Conservation (phyloP, 30 jellyfish, hydroid and myxozoan genomes). For the Cassiopea xamachana region DNA sequence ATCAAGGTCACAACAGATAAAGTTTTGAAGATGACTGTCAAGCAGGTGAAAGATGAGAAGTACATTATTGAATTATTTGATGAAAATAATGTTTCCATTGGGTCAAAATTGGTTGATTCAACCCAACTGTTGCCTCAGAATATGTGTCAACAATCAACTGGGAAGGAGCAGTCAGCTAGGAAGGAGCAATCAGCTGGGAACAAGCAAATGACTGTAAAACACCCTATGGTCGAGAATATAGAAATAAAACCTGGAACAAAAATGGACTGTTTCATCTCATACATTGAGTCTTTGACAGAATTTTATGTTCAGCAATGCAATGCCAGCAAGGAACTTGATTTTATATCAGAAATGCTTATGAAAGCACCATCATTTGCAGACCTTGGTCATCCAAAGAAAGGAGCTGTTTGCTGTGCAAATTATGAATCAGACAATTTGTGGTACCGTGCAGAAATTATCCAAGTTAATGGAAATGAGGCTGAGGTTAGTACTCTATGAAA, state of each 20-base stretch:
- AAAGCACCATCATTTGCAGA: slow-evolving; percentile 1
- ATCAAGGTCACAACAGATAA: slow-evolving; percentile 58
- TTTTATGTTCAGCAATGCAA: slow-evolving; percentile 54
- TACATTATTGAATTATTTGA: slow-evolving; percentile 54
- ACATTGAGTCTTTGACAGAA: slow-evolving; percentile 41
- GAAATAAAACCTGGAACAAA: slow-evolving; percentile 20
- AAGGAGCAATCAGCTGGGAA: neutral
- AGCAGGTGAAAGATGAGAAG: slow-evolving; percentile 29
- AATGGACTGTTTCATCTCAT: slow-evolving; percentile 45
- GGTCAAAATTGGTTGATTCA: slow-evolving; percentile 4
- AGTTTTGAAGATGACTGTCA: slow-evolving; percentile 67
- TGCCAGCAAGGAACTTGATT: slow-evolving; percentile 22
- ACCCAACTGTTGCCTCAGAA: slow-evolving; percentile 2
- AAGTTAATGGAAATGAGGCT: neutral
- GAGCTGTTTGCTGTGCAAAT: slow-evolving; percentile 30
- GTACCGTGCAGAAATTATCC: slow-evolving; percentile 65
- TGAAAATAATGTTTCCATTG: neutral
- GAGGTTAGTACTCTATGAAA: slow-evolving; percentile 6
- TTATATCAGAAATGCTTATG: slow-evolving; percentile 8
- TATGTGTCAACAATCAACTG: neutral
- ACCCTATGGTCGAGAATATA: neutral
- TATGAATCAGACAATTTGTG: slow-evolving; percentile 48
- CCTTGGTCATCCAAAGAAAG: slow-evolving; percentile 11
- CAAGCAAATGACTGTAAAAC: neutral
- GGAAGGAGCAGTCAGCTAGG: neutral